Evolutionary conservation across 2,888 invertebrate species (phyloP).

Genomic region (Xanthorhoe designata): DNA sequence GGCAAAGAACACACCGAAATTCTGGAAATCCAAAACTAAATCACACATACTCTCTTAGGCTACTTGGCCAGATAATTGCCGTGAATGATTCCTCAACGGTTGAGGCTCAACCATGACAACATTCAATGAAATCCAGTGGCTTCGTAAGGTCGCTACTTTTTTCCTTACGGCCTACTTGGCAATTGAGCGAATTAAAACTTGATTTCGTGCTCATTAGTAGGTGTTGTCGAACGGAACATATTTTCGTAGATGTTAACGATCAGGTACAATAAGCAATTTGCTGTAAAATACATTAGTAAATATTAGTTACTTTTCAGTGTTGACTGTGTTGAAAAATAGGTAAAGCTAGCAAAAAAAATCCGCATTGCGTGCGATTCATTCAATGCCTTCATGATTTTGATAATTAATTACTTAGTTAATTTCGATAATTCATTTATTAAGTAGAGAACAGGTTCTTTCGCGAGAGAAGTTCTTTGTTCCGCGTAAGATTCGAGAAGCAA

Average conservation of each 20-base stretch:
- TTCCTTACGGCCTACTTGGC: constrained; percentile 24
- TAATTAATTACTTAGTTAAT: too few relatives aligned
- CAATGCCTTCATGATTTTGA: too few relatives aligned
- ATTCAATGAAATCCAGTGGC: constrained; percentile 24
- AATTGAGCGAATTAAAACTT: constrained; percentile 14
- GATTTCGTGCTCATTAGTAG: constrained; percentile 1
- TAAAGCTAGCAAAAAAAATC: too few relatives aligned
- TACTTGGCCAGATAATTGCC: constrained; percentile 15
- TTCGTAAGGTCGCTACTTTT: constrained; percentile 27
- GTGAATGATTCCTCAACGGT: constrained; percentile 11
- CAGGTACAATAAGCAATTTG: background rate
- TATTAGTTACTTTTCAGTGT: too few relatives aligned
- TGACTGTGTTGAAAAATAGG: too few relatives aligned
- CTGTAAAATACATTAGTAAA: background rate
- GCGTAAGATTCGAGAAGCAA: too few relatives aligned
- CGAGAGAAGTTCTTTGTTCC: too few relatives aligned
- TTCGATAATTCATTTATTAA: too few relatives aligned
- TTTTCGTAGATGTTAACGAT: background rate
- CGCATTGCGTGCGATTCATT: too few relatives aligned
- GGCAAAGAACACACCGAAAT: too few relatives aligned
- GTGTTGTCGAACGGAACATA: constrained; percentile 9
- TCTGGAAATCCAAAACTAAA: too few relatives aligned
- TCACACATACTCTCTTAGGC: background rate
- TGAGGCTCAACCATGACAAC: constrained; percentile 13
- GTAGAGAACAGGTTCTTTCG: too few relatives aligned